Evolutionary conservation across 1,140 invertebrate species (phyloP), one percentile per base, ranked within the genome.

Genomic region (Branchinecta lynchi): DNA sequence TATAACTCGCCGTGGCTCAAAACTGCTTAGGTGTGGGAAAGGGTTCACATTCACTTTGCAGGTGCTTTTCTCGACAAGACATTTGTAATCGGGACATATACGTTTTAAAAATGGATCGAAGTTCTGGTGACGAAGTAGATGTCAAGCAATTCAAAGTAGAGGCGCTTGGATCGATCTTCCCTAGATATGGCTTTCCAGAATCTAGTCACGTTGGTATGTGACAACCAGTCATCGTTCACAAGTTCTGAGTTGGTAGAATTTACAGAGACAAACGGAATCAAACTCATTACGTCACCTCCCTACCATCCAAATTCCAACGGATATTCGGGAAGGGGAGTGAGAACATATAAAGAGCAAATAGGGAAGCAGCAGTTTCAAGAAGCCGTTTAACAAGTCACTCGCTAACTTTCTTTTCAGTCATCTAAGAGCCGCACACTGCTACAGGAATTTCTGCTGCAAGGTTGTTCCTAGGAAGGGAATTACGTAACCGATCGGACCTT

Each of bases 41-140:
- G 81, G 67, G 60, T 83, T 0, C 81, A 84, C 71, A 74, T 80
- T 0, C 82, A 83, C 72, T 82, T 80, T 73, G 78, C 78, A 7
- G 79, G 80, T 10, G 79, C 77, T n/a, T 77, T 79, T 65, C 65
- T 75, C 45, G 74, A 73, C 0, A 71, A 76, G 68, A 76, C 73
- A 70, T 81, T 78, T 71, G 69, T 81, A 15, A 74, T 82, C 21
- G 69, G 79, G 6, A 74, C 78, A 0, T 81, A 82, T 74, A 70
- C 78, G 0, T 77, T 75, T 70, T 77, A 76, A 0, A 79, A 78
- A 71, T 81, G 77, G 77, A 72, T 77, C 20, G 77, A 81, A 72
- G 74, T 80, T 32, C 9, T 45, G 17, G n/a, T 71, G 20, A 68
- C 70, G 44, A 32, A 69, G 45, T 70, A 68, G 12, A 73, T 72